Evolutionary conservation across 2,888 invertebrate genomes (phyloP), one percentile per base, ranked within the genome.

Genomic region (Apamea monoglypha): DNA sequence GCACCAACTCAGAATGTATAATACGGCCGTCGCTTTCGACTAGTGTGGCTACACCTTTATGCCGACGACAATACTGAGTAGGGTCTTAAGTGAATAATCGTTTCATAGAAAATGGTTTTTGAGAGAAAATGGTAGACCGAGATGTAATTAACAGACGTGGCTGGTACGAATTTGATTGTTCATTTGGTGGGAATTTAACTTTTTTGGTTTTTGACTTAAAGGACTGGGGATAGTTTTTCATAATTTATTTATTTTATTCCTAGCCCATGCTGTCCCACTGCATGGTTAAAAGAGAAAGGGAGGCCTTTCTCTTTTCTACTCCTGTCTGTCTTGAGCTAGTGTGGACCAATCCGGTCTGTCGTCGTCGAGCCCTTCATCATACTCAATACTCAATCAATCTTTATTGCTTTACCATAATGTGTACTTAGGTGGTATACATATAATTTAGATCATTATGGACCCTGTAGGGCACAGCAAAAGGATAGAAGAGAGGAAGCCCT

Each of bases 61-160:
- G 12, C 59, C 47, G 77, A 76, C 87, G 76, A 78, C 76, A 56
- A 50, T 75, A 63, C 67, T 67, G 77, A 83, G 83, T 84, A 84
- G 72, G 12, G 89, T 25, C 70, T 74, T 75, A 90, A 78, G 85
- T 90, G 89, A 81, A 87, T 88, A 87, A 82, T 84, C 61, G 73
- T 76, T 80, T 53, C 44, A 67, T 59, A 36, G 59, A 76, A 80
- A 85, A 78, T 72, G 63, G 78, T 73, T 87, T 87, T 78, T 68
- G 53, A 56, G 72, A 47, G 74, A 73, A 83, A 84, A 75, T 74
- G n/a, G 56, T n/a, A 44, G 18, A 82, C 76, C 66, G 66, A 70
- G 83, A 73, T 70, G 86, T 86, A 82, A 77, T 86, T 85, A 72
- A 44, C 1, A 50, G 71, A 76, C 82, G 82, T 68, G 70, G n/a